Evolutionary conservation across 2,888 invertebrate genomes (phyloP).

Genomic region (Meteorus colon): DNA sequence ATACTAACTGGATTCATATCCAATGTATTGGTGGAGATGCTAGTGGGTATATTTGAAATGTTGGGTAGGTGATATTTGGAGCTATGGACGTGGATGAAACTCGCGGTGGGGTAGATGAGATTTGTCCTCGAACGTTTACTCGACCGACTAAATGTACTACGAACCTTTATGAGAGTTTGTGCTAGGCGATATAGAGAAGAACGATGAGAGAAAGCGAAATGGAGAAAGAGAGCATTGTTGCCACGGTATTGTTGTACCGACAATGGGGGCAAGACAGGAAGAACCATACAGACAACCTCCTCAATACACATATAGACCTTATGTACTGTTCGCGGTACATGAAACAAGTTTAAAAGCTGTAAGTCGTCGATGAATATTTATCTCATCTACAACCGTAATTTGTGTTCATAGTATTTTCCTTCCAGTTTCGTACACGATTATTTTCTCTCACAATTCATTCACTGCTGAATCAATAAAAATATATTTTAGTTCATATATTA

Average conservation of each 20-base stretch:
- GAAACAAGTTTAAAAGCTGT: slow-evolving; percentile 47
- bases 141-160: slow-evolving; percentile 45
- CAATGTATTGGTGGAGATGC: slow-evolving; percentile 5
- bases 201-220: slow-evolving; percentile 35
- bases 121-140: slow-evolving; percentile 42
- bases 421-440: no score
- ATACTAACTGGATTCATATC: slow-evolving; percentile 45
- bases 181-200: slow-evolving; percentile 37
- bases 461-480: no score
- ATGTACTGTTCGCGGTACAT: slow-evolving; percentile 39
- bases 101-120: not conserved
- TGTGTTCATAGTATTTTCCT: slow-evolving; percentile 23
- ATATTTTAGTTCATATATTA: no score
- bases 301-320: slow-evolving; percentile 34
- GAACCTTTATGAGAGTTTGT: slow-evolving; percentile 34
- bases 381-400: slow-evolving; percentile 16
- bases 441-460: no score
- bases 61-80: not conserved
- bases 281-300: slow-evolving; percentile 38
- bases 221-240: slow-evolving; percentile 49
- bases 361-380: slow-evolving; percentile 45
- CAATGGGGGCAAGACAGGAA: slow-evolving; percentile 44
- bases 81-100: not conserved
- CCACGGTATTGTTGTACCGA: slow-evolving; percentile 50
- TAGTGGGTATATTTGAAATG: slow-evolving; percentile 15